phyloP scores from a whole-genome alignment of 2,113 vertebrate genomes.

The Saguinus midas region DNA sequence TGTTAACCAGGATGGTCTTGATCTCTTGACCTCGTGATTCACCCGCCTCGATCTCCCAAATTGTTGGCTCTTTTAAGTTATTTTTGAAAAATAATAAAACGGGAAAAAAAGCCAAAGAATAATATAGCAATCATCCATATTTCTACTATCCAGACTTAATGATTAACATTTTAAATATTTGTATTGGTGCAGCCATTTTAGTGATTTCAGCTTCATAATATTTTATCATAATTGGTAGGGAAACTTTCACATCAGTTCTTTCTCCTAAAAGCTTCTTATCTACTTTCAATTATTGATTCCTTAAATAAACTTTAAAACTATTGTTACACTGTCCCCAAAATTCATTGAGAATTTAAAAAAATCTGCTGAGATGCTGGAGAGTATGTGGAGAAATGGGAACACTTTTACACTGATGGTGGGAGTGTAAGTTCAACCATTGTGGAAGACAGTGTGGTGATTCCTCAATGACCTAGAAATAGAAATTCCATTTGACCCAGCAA shows the following conservation, averaged over 20 bases:
- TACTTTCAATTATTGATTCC: slow-evolving; percentile 27
- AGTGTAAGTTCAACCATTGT: too few relatives aligned
- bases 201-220: not conserved
- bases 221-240: not conserved
- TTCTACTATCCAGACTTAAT: not conserved
- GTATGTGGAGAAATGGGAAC: too few relatives aligned
- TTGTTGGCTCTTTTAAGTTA: not conserved
- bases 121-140: not conserved
- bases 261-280: not conserved
- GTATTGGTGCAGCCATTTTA: not conserved
- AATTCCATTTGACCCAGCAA: too few relatives aligned
- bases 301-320: not conserved
- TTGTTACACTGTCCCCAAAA: not conserved
- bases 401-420: too few relatives aligned
- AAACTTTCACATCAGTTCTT: not conserved
- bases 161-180: slow-evolving; percentile 20
- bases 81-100: not conserved
- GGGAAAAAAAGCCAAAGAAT: not conserved
- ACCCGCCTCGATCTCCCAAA: too few relatives aligned
- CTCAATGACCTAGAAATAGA: too few relatives aligned
- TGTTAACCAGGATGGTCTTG: too few relatives aligned
- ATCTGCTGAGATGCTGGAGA: too few relatives aligned
- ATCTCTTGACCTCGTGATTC: too few relatives aligned
- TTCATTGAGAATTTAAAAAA: not conserved
- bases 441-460: too few relatives aligned